Evolutionary conservation across 2,888 invertebrate species (phyloP), one percentile per base, ranked within the genome.

Genomic region (Sacculina carcini): DNA sequence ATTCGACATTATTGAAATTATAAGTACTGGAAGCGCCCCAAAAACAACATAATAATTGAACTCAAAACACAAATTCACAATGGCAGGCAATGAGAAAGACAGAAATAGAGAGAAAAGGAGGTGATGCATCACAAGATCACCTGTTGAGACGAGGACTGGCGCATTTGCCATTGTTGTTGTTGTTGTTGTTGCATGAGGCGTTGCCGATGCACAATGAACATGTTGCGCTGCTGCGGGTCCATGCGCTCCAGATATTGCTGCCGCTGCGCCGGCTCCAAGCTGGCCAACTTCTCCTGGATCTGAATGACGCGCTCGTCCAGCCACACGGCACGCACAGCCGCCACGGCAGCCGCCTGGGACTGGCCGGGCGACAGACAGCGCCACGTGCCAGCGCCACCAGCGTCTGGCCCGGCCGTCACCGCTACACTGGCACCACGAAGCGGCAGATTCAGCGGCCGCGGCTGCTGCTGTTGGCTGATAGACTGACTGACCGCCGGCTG

Each of bases 191-290:
- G 44, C 10, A 26, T 26, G 28, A 28, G 44, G 10, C 44, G 44
- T 19, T 44, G 44, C 10, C 26, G 29, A 28, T 44, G 44, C 10
- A 16, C 29, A 16, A 44, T 44, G 44, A 44, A 28, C 16, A 44
- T 44, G 28, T 28, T 44, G 28, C 44, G 44, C 28, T 44, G 28
- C 44, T 44, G 44, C 19, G 44, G 28, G 28, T 44, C 44, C 44
- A 44, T 44, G 7, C 28, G 28, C 19, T 44, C 44, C 44, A 44
- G 28, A 12, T 44, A 44, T 29, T 44, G 44, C 44, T 28, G 28
- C 9, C 44, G 44, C 28, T 44, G 44, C 19, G 26, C 28, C 16
- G 44, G 28, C 16, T 44, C 44, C 16, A 44, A 28, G 7, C 28
- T 28, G 16, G 19, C 44, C 44, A 44, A 28, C 16, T 19, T 16